Base-by-base conservation (phyloP, 2,888 invertebrate genomes). In the Hypsopygia costalis region DNA sequence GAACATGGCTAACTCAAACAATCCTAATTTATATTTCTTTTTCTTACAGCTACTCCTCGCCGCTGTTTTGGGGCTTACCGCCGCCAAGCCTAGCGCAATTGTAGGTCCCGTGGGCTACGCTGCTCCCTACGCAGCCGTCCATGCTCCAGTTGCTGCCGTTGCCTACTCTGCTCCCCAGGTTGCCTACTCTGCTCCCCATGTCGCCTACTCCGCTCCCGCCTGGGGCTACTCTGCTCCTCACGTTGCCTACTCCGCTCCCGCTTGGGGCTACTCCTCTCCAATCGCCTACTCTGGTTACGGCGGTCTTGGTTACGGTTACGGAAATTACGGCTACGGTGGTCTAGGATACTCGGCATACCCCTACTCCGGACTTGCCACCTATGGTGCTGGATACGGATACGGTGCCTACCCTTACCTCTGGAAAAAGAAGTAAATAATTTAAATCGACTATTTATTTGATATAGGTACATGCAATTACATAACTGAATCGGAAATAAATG, bases 61-160 rank as follows among this genome's bases (percentile, higher is more conserved):
- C 41, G 61, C 61, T 42, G 45, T 65, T 34, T 37, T 64, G 53
- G 64, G 62, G 35, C 41, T 60, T 34, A 59, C 57, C 32, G 51
- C 56, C 9, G 66, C 63, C 40, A 59, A 61, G 43, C 62, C 66
- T 36, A 52, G 51, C 40, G 16, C 3, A 16, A 10, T 25, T 1
- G 8, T 37, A 2, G 37, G 21, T n/a, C 44, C 49, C 32, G 43
- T 43, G 29, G 45, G 44, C 11, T 42, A 42, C 40, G 21, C 40
- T 6, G 47, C 44, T 22, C 44, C 48, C 30, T 38, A n/a, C 6
- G 30, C 10, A 9, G 30, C 30, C 9, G 12, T 9, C 21, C 8
- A 29, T 29, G 20, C 36, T 1, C 38, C 38, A 1, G 16, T 39
- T 12, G 33, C 51, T 34, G 35, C 47, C 44, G 29, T 56, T 46